Percentiles rank a stretch among this genome's conserved stretches.
phyloP scores from a whole-genome alignment of 2,113 vertebrate genomes.

The Tretioscincus oriximinensis region DNA sequence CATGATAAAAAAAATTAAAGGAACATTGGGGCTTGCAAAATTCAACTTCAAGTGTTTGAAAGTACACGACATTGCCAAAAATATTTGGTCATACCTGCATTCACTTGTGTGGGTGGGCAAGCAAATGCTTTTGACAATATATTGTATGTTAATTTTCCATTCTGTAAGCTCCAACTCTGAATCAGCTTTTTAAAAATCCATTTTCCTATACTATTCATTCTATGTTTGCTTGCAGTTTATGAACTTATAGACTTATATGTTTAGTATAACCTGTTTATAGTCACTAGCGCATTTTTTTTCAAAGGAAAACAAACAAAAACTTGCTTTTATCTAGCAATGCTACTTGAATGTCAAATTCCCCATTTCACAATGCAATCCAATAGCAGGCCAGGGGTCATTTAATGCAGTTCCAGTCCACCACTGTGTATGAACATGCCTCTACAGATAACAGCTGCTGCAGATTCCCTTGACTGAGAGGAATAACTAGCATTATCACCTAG shows the following conservation, averaged over 20 bases:
- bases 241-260: conserved; percentile 44
- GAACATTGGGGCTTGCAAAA: no score
- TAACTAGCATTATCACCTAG: conserved; percentile 99
- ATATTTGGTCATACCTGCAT: no score
- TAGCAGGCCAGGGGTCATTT: conserved; percentile 83
- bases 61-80: no score
- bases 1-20: no score
- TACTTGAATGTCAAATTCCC: conserved; percentile 75
- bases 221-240: conserved; percentile 43
- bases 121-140: no score
- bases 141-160: no score
- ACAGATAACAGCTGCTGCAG: conserved; percentile 91
- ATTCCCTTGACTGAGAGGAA: conserved; percentile 99
- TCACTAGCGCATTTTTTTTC: background rate
- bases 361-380: conserved; percentile 76
- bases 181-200: conserved; percentile 32
- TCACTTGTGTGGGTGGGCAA: no score
- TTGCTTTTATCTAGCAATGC: conserved; percentile 40
- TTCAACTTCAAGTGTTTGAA: no score
- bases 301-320: conserved; percentile 28
- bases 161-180: background rate
- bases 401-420: conserved; percentile 84
- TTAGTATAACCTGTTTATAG: conserved; percentile 50
- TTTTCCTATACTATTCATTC: conserved; percentile 44
- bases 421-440: conserved; percentile 93